Percentiles rank a stretch among this genome's conserved stretches.
phyloP scores from a whole-genome alignment of 2,888 invertebrate genomes.

The Tiliacea aurago region DNA sequence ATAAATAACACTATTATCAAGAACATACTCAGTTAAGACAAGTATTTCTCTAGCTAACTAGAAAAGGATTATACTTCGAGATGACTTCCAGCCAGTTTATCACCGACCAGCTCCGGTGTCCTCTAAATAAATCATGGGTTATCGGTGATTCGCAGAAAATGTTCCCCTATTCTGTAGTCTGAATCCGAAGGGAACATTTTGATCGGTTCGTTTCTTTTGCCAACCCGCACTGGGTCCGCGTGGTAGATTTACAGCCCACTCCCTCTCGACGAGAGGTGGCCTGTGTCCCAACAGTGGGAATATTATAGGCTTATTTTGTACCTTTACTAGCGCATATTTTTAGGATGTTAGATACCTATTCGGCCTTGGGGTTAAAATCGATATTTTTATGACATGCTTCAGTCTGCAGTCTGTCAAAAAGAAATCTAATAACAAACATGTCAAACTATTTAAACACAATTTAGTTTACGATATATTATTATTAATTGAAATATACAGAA shows the following conservation, averaged over 20 bases:
- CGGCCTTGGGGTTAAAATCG: not conserved
- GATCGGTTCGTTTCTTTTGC: not conserved
- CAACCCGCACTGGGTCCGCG: too few relatives aligned
- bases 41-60: not conserved
- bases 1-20: not conserved
- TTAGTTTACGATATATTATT: not conserved
- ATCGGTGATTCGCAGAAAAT: slow-evolving; percentile 42
- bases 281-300: too few relatives aligned
- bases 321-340: not conserved
- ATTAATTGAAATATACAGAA: not conserved
- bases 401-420: not conserved
- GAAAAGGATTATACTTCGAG: slow-evolving; percentile 17
- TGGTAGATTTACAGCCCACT: too few relatives aligned
- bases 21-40: not conserved
- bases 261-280: too few relatives aligned
- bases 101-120: slow-evolving; percentile 19
- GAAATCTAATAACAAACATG: not conserved
- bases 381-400: not conserved
- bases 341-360: not conserved
- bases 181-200: not conserved
- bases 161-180: not conserved
- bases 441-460: fast-evolving
- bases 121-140: slow-evolving; percentile 55
- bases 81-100: slow-evolving; percentile 24
- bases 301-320: too few relatives aligned